Evolutionary conservation across 2,888 invertebrate genomes (phyloP).

Genomic region (Laothoe populi): DNA sequence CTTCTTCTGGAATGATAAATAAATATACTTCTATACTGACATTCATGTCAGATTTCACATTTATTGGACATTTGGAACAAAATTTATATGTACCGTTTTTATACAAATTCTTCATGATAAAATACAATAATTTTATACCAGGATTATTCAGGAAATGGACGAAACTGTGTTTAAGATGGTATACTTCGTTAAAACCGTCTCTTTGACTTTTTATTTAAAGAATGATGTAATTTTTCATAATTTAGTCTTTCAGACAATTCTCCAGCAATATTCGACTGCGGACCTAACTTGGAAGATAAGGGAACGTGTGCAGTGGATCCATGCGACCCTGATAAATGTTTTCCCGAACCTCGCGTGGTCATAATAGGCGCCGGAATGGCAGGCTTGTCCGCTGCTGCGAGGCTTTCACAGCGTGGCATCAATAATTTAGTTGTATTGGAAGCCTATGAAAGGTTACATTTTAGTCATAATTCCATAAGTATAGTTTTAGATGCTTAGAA

Average conservation of each 20-base stretch:
- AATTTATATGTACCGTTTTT: constrained; percentile 12
- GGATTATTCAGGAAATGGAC: constrained; percentile 48
- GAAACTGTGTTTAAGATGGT: constrained; percentile 55
- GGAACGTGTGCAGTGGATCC: constrained; percentile 65
- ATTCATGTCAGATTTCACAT: constrained; percentile 2
- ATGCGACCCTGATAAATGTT: constrained; percentile 61
- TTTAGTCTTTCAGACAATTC: constrained; percentile 53
- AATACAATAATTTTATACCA: not conserved
- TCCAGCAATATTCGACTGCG: constrained; percentile 54
- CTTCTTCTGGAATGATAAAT: not conserved
- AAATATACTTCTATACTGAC: constrained; percentile 9
- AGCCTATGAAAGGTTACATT: constrained; percentile 88
- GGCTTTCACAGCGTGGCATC: constrained; percentile 88
- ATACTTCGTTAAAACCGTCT: constrained; percentile 38
- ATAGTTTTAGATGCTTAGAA: not conserved
- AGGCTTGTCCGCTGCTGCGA: constrained; percentile 90
- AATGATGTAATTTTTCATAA: not conserved
- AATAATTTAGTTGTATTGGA: constrained; percentile 89
- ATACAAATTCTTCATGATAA: constrained; percentile 9
- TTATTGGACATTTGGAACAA: constrained; percentile 13
- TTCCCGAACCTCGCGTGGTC: constrained; percentile 86
- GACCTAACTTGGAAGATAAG: constrained; percentile 63
- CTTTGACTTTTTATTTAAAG: constrained; percentile 1
- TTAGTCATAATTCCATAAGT: not conserved
- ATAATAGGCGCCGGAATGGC: constrained; percentile 93